Conservation (phyloP, 2,888 invertebrate species). For the Troides helena region DNA sequence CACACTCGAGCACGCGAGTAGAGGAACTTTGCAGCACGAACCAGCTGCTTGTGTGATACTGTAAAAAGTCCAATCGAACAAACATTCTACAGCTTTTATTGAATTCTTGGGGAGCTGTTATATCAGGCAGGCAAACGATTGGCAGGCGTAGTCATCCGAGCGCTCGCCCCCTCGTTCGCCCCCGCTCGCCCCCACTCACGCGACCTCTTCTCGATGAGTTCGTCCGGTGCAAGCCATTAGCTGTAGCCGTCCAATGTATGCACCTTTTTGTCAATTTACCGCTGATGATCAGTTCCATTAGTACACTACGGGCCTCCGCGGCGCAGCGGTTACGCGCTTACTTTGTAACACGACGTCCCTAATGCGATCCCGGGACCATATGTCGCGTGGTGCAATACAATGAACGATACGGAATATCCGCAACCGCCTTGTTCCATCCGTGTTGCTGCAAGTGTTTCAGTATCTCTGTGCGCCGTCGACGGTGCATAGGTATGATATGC, state of each 20-base stretch:
- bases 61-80: constrained; percentile 11
- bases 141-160: constrained; percentile 35
- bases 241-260: neutral
- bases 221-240: constrained; percentile 13
- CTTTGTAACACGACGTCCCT: too few relatives aligned
- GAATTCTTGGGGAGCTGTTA: constrained; percentile 22
- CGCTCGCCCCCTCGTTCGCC: constrained; percentile 28
- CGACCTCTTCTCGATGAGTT: constrained; percentile 31
- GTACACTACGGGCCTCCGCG: too few relatives aligned
- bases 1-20: neutral
- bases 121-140: constrained; percentile 35
- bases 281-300: too few relatives aligned
- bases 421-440: too few relatives aligned
- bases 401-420: too few relatives aligned
- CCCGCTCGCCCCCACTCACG: constrained; percentile 27
- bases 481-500: too few relatives aligned
- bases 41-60: neutral
- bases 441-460: too few relatives aligned
- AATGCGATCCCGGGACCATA: too few relatives aligned
- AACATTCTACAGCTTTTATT: constrained; percentile 23
- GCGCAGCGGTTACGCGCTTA: too few relatives aligned
- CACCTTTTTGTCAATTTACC: neutral
- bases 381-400: too few relatives aligned
- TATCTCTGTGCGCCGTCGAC: too few relatives aligned
- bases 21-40: neutral